Evolutionary conservation across 2,888 invertebrate species (phyloP).

Genomic region (Apotomis betuletana): DNA sequence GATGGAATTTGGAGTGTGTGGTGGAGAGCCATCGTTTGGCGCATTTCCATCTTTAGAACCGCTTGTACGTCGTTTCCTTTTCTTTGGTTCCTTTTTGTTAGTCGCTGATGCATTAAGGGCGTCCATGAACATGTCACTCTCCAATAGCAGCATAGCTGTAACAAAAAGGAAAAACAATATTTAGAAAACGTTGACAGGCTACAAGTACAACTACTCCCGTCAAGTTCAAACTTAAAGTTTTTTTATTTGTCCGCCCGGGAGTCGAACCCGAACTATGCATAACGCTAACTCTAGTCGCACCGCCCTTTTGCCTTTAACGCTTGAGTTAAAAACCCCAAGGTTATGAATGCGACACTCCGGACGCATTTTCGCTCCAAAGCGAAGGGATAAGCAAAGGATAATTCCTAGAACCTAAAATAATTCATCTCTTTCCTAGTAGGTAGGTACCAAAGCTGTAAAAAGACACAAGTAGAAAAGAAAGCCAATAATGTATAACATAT

Average conservation of each 20-base stretch:
- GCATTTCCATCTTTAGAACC: slow-evolving; percentile 86
- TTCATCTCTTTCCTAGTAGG: too few relatives aligned
- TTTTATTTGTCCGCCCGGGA: too few relatives aligned
- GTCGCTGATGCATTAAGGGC: slow-evolving; percentile 91
- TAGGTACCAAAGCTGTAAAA: background rate
- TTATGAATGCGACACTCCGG: too few relatives aligned
- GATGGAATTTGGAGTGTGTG: slow-evolving; percentile 79
- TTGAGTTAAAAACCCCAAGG: too few relatives aligned
- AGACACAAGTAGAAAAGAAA: background rate
- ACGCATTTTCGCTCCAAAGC: too few relatives aligned
- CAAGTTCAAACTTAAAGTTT: background rate
- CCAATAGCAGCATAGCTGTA: slow-evolving; percentile 90
- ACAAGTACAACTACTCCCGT: too few relatives aligned
- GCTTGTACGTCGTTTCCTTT: slow-evolving; percentile 89
- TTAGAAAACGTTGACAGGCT: background rate
- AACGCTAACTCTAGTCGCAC: too few relatives aligned
- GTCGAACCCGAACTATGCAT: too few relatives aligned
- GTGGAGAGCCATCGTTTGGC: slow-evolving; percentile 79
- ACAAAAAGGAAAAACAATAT: slow-evolving; percentile 55
- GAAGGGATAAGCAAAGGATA: too few relatives aligned
- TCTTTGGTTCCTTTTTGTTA: slow-evolving; percentile 89
- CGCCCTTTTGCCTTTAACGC: too few relatives aligned
- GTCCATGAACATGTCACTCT: slow-evolving; percentile 97
- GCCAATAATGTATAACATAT: background rate
- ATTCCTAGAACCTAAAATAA: too few relatives aligned